Base-by-base conservation (phyloP, 2,888 invertebrate genomes). In the Troides aeacus region DNA sequence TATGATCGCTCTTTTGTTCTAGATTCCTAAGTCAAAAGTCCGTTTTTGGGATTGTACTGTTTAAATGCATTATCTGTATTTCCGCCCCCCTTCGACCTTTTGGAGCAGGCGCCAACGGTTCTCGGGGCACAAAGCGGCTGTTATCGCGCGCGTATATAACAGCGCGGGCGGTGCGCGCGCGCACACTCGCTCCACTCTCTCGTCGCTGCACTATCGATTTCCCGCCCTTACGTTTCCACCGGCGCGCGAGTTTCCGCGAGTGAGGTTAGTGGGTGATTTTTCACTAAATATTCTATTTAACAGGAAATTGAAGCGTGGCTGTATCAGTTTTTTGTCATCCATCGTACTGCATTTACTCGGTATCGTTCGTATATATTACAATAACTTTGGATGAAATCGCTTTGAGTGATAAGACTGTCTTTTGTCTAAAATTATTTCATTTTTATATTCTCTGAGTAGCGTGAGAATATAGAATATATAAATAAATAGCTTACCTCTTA, bases 141-240 rank as follows among this genome's bases (percentile, higher is more conserved):
- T 88, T 90, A 89, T 89, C 90, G 77, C 74, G 81, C 78, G 82
- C 82, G 77, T 90, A 91, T 92, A 91, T 81, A 92, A 90, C 81
- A 70, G 78, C 75, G 72, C 80, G 66, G 71, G 60, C 74, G 74
- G 36, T 81, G 92, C 90, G 90, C 92, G 89, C 85, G 89, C 92
- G 89, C 92, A 87, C 92, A 90, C 84, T 90, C 84, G 89, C 81
- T 81, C 71, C 79, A 82, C 75, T 82, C 81, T 81, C 83, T 84
- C 83, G 76, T 84, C 81, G 84, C 80, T 78, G 85, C 82, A 83
- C 88, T 84, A 83, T 80, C 85, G 84, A 83, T 87, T 86, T 81
- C 82, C 78, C 85, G 82, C 85, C 85, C 84, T 84, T 84, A 84
- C 73, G 76, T 83, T 86, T 84, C 80, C 80, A 84, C 79, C 84